Base-by-base conservation (phyloP, 1,140 invertebrate species). In the Alviniconcha marisindica region DNA sequence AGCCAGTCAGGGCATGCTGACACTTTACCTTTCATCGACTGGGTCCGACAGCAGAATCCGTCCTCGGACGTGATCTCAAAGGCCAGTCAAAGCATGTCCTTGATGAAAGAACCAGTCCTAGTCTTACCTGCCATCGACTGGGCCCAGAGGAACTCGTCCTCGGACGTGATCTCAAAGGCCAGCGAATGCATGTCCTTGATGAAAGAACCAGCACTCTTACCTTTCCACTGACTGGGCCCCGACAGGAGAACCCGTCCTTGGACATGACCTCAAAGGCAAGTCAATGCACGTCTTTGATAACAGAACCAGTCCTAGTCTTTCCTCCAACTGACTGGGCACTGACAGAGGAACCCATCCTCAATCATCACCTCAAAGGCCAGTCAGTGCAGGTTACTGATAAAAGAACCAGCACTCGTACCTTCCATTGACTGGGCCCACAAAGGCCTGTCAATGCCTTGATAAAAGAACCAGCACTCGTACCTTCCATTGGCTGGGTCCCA, bases 21-120 rank as follows among this genome's bases (percentile, higher is more conserved):
- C 24, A 54, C 51, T 54, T 54, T 80, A 94, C 93, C 92, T 85
- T 93, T 90, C 81, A 93, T 85, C 42, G 92, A 89, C 44, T 92
- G 89, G 4, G 93, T 92, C 77, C 91, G 86, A 44, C 94, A 97
- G 85, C 95, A 95, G 89, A 98, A 97, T 0, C 97, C 97, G 92
- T 98, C 97, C 92, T 97, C 96, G 74, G 97, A 97, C 82, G 96
- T 96, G 28, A 98, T 96, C 94, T 98, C 97, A 91, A 97, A 99
- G 89, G 97, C 95, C 40, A 99, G 94, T 88, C 96, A 90, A n/a
- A 96, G 91, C 42, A 81, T 85, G 74, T 87, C 79, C 77, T 87
- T 89, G 51, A 54, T 14, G 12, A n/a, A n/a, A n/a, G n/a, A n/a
- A n/a, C n/a, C 60, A n/a, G n/a, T n/a, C 7, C 7, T 63, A 63